Evolutionary conservation across 1,140 invertebrate genomes (phyloP), one percentile per base, ranked within the genome.

Genomic region (Scaptomyza graminum): DNA sequence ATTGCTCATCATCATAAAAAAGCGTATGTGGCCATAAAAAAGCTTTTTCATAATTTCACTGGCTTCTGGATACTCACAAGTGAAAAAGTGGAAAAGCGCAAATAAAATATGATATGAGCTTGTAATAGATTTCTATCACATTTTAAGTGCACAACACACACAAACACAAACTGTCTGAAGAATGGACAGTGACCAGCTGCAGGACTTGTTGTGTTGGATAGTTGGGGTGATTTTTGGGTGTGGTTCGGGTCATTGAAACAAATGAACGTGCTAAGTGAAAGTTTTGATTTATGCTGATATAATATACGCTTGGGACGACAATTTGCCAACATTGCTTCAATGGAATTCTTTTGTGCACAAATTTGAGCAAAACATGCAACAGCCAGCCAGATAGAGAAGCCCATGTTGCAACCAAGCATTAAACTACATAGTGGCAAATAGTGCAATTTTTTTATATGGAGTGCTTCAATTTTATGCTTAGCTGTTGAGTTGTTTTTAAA

Each of bases 41-140:
- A 88, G 83, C 83, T 88, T 88, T 88, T 88, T 88, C 83, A 88
- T 88, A 88, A 88, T 88, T 88, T 88, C 72, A 47, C 52, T 55
- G 5, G 28, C 18, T 22, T 3, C 28, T 6, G 7, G 37, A 55
- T 57, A 64, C 55, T 47, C 25, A 68, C 25, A 13, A 68, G 31
- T 28, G 46, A 50, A 46, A 43, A 52, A 39, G 34, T 39, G 62
- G 47, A 73, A 70, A 70, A 82, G 69, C 69, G 76, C 68, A 83
- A 88, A 88, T 88, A 88, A 88, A 88, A 88, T 88, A 88, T 88
- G 83, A 88, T 88, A 88, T 88, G 83, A 88, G 83, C 76, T 72
- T 88, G 83, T 88, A 88, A 88, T 88, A 88, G 83, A 88, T 88
- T 88, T 88, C 87, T 83, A 88, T 88, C 83, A 88, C 83, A 76